Base-by-base conservation (phyloP, 2,888 invertebrate species). In the Teleiodes luculella region DNA sequence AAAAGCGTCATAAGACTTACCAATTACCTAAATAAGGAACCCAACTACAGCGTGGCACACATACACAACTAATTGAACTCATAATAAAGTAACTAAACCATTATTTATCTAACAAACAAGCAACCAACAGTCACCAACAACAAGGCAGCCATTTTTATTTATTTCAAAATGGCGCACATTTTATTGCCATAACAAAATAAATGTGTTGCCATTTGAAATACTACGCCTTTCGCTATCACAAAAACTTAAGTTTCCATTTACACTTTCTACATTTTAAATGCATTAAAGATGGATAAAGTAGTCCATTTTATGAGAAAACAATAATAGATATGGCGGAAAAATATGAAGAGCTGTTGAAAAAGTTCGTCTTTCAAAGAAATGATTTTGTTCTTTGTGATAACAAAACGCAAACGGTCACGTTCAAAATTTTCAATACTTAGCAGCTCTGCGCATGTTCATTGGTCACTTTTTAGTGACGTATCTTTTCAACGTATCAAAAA, bases 101-200 rank as follows among this genome's bases (percentile, higher is more conserved):
- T 85, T 78, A 83, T 71, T 84, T 81, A 79, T 77, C 77, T 66
- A 72, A 62, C 70, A 85, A 84, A 87, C 86, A 86, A 86, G 85
- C 82, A 80, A 82, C 78, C 81, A 81, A 80, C 84, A 86, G 77
- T 86, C 83, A 76, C 86, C 80, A 89, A 85, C 86, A 88, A 89
- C 88, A 90, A 83, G 85, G 82, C 81, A 83, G 87, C 88, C 88
- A 89, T 89, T 74, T 87, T 85, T 72, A 65, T 87, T 85, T 72
- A 65, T 66, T 43, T 35, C 67, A 78, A 82, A 72, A 84, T 83
- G 83, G 83, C 57, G 35, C 31, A 10, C 18, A 18, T 10, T 10
- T 20, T 14, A 2, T 41, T 41, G 39, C 39, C 39, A 41, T 20
- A 11, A 3, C 0, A 41, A 41, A 41, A 41, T 11, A 41, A 20